phyloP scores from a whole-genome alignment of 1,140 invertebrate genomes.

The Cherax destructor region DNA sequence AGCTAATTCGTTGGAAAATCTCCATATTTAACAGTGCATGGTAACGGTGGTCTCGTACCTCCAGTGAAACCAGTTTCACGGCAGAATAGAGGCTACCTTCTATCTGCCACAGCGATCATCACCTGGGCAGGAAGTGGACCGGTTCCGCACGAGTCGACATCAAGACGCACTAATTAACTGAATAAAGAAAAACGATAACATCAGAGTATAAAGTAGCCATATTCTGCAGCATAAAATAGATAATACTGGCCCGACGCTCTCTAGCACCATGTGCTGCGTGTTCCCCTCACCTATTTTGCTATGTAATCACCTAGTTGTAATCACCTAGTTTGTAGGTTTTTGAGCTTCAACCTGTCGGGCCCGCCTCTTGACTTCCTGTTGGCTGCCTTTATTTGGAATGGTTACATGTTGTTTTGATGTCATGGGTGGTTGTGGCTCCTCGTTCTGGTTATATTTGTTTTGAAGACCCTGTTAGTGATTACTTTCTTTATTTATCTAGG shows the following conservation, averaged over 20 bases:
- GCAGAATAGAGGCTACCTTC: neutral
- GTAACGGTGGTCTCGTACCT: neutral
- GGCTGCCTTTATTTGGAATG: no score
- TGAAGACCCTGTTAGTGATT: no score
- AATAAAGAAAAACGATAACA: neutral
- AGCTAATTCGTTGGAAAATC: no score
- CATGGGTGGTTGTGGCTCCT: no score
- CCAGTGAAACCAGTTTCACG: slow-evolving; percentile 3
- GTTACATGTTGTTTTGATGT: no score
- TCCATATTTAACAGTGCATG: no score
- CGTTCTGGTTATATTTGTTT: no score
- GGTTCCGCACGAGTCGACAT: slow-evolving; percentile 1
- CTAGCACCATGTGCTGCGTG: neutral
- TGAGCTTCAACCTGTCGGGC: no score
- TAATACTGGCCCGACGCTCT: no score
- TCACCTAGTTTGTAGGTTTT: neutral
- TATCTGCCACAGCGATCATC: neutral
- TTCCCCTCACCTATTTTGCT: no score
- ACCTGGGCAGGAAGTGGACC: neutral
- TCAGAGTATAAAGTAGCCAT: neutral
- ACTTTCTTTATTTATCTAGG: no score
- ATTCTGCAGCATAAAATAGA: neutral
- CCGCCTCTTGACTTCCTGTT: no score
- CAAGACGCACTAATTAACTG: neutral
- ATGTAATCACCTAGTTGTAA: neutral